Conservation (phyloP, 2,797 vertebrate species). For the Halcyon leucocephala region DNA sequence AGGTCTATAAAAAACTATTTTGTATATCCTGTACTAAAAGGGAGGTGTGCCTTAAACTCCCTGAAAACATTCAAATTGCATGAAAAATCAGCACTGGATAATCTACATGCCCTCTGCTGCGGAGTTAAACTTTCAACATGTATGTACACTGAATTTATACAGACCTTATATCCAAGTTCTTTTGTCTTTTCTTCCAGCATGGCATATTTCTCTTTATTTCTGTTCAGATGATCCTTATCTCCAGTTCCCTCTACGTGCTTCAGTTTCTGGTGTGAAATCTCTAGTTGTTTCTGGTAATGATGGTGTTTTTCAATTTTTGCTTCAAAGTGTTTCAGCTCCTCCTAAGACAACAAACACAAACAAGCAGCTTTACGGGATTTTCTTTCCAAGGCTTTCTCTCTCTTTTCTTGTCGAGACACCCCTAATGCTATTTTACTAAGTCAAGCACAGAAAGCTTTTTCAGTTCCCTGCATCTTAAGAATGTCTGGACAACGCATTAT, state of each 20-base stretch:
- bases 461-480: background rate
- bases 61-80: background rate
- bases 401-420: background rate
- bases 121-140: background rate
- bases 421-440: background rate
- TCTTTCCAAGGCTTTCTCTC: background rate
- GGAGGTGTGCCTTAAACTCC: background rate
- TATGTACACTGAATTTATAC: background rate
- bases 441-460: background rate
- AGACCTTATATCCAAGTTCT: slow-evolving; percentile 95
- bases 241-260: slow-evolving; percentile 88
- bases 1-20: background rate
- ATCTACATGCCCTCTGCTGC: background rate
- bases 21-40: background rate
- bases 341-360: slow-evolving; percentile 73
- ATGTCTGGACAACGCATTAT: background rate
- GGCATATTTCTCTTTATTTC: slow-evolving; percentile 89
- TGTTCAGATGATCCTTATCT: slow-evolving; percentile 90
- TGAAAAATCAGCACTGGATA: background rate
- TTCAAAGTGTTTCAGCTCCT: slow-evolving; percentile 96
- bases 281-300: slow-evolving; percentile 96
- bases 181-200: slow-evolving; percentile 90
- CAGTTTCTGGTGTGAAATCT: slow-evolving; percentile 94
- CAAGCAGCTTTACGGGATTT: background rate
- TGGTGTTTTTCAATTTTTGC: slow-evolving; percentile 96